phyloP scores from a whole-genome alignment of 2,888 invertebrate species.

The Drosophila barbarae region DNA sequence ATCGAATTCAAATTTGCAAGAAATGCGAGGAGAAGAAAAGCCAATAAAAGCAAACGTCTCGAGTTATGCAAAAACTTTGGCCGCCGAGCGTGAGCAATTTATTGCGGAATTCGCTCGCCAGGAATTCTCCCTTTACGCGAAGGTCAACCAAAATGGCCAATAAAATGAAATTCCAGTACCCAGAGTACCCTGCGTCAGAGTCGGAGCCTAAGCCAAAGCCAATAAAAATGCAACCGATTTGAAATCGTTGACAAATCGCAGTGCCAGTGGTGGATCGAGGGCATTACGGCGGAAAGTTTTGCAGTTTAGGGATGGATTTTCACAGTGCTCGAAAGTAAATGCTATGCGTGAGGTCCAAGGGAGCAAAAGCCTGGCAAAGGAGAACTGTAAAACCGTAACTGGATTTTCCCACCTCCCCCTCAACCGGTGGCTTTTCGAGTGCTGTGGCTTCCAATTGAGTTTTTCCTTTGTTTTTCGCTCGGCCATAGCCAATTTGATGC shows the following conservation, averaged over 20 bases:
- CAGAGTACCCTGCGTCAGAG: slow-evolving; percentile 46
- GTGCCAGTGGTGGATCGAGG: slow-evolving; percentile 1
- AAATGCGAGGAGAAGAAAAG: slow-evolving; percentile 41
- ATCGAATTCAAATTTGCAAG: slow-evolving; percentile 34
- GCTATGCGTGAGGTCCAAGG: slow-evolving; percentile 54
- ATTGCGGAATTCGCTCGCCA: slow-evolving; percentile 50
- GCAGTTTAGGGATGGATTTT: slow-evolving; percentile 50
- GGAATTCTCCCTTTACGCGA: slow-evolving; percentile 45
- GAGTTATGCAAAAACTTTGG: slow-evolving; percentile 65
- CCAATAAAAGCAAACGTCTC: slow-evolving; percentile 64
- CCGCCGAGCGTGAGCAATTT: slow-evolving; percentile 60
- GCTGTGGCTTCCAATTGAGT: slow-evolving; percentile 55
- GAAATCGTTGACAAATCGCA: slow-evolving; percentile 70
- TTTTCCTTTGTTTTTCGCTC: slow-evolving; percentile 44
- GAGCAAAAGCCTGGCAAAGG: slow-evolving; percentile 5
- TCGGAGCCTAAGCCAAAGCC: slow-evolving; percentile 46
- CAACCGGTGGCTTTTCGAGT: slow-evolving; percentile 7
- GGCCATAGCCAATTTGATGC: slow-evolving; percentile 62
- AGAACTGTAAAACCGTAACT: slow-evolving; percentile 24
- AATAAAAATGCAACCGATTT: slow-evolving; percentile 71
- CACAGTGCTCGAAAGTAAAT: slow-evolving; percentile 60
- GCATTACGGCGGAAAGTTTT: slow-evolving; percentile 54
- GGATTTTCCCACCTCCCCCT: slow-evolving; percentile 27
- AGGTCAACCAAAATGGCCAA: slow-evolving; percentile 71
- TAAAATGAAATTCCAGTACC: slow-evolving; percentile 68